phyloP scores from a whole-genome alignment of 1,140 invertebrate genomes.

The Phortica variegata region DNA sequence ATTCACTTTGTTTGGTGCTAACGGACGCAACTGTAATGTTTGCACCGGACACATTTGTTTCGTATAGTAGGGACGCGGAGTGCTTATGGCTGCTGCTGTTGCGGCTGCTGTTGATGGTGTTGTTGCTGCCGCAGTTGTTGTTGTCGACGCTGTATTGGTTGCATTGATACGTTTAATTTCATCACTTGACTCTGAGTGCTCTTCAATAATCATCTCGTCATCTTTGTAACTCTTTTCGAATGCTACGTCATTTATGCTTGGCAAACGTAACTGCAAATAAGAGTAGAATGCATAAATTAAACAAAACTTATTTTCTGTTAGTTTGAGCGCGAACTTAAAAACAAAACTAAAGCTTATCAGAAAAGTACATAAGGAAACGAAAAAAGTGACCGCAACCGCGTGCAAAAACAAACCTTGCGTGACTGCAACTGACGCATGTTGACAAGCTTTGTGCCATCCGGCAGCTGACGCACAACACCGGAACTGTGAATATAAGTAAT shows the following conservation, averaged over 20 bases:
- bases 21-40: constrained; percentile 35
- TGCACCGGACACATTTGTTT: constrained; percentile 40
- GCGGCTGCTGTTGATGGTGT: constrained; percentile 1
- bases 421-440: constrained; percentile 40
- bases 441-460: constrained; percentile 40
- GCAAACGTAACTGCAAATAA: neutral
- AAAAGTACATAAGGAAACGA: neutral
- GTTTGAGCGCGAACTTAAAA: too few relatives aligned
- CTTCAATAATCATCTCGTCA: neutral
- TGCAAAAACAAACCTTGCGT: constrained; percentile 27
- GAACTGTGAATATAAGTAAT: too few relatives aligned
- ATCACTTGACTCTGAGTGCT: too few relatives aligned
- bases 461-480: constrained; percentile 38
- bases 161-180: neutral
- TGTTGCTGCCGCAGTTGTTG: constrained; percentile 17
- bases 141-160: constrained; percentile 4
- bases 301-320: too few relatives aligned
- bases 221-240: neutral
- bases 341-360: neutral
- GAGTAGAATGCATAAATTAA: too few relatives aligned
- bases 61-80: constrained; percentile 16
- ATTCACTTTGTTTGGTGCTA: constrained; percentile 14
- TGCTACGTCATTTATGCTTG: constrained; percentile 31
- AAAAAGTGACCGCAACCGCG: neutral
- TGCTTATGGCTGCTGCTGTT: constrained; percentile 17